Base-by-base conservation (phyloP, 2,113 vertebrate genomes). In the Trochalopteron elliotii region DNA sequence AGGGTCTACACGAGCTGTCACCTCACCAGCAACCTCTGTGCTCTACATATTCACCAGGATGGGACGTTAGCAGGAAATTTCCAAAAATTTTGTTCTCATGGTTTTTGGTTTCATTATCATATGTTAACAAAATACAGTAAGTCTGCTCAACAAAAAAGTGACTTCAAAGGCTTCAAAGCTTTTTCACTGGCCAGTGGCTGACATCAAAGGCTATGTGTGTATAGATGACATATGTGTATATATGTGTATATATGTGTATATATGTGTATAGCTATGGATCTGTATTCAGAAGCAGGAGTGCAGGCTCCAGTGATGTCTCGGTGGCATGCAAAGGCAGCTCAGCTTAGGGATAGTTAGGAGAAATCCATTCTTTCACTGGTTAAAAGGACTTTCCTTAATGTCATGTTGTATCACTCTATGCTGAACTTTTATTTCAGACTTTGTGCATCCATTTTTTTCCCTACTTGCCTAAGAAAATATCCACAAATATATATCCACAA, bases 11-110 rank as follows among this genome's bases (percentile, higher is more conserved):
- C 0, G 0, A 87, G 35, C 14, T 4, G 2, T 15, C 60, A 49
- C 18, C n/a, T 44, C 0, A 0, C 53, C 4, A 7, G 39, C 44
- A 45, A 13, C 8, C 39, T 50, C 78, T 59, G 25, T 1, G 8
- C 33, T 64, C 74, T 16, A 11, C 50, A 31, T 50, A 8, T 65
- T 76, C 53, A 67, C 52, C 3, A 1, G n/a, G 52, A 20, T 0
- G 3, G 52, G 52, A 30, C 37, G 11, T 16, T 52, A 77, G 18
- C 27, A 77, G 49, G 45, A 78, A 75, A 78, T 67, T 44, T 47
- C n/a, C 71, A 87, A 11, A 8, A 7, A 25, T 33, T 42, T 63
- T 71, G 11, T 68, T 55, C 44, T 25, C 11, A 52, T 6, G 21
- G 6, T 2, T 71, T 76, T 93, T 60, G 35, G 10, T 57, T 79